phyloP scores from a whole-genome alignment of 2,113 vertebrate genomes.

The Rhagologus leucostigma region DNA sequence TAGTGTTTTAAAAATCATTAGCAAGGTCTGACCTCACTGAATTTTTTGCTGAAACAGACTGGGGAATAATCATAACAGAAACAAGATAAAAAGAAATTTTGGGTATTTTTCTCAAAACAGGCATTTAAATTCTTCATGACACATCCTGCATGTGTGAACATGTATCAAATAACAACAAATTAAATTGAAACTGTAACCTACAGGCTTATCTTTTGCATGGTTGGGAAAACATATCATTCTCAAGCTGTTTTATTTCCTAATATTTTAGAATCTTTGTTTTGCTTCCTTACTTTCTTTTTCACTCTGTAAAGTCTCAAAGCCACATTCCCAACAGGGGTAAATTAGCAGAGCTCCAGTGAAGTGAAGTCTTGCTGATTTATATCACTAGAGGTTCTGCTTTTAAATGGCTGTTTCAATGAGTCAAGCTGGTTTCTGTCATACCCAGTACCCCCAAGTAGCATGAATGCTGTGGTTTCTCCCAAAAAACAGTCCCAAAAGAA shows the following conservation, averaged over 20 bases:
- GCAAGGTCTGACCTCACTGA: background rate
- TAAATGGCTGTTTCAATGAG: background rate
- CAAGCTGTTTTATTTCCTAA: slow-evolving; percentile 28
- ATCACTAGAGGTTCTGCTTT: background rate
- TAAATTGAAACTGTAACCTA: background rate
- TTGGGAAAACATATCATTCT: background rate
- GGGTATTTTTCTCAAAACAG: background rate
- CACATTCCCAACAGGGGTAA: background rate
- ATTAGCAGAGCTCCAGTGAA: background rate
- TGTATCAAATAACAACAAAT: background rate
- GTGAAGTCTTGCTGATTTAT: slow-evolving; percentile 23
- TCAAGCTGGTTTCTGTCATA: background rate
- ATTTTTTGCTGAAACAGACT: background rate
- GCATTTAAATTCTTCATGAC: background rate
- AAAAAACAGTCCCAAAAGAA: background rate
- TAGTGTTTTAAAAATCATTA: background rate
- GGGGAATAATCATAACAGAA: background rate
- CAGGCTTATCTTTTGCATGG: background rate
- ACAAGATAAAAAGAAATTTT: background rate
- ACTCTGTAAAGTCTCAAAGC: background rate
- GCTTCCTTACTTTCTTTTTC: slow-evolving; percentile 10
- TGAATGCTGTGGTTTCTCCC: background rate
- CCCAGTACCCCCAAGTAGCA: background rate
- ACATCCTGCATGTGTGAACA: background rate
- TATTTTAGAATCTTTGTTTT: slow-evolving; percentile 15